phyloP scores from a whole-genome alignment of 2,797 vertebrate species.

The Myotis pilosus region DNA sequence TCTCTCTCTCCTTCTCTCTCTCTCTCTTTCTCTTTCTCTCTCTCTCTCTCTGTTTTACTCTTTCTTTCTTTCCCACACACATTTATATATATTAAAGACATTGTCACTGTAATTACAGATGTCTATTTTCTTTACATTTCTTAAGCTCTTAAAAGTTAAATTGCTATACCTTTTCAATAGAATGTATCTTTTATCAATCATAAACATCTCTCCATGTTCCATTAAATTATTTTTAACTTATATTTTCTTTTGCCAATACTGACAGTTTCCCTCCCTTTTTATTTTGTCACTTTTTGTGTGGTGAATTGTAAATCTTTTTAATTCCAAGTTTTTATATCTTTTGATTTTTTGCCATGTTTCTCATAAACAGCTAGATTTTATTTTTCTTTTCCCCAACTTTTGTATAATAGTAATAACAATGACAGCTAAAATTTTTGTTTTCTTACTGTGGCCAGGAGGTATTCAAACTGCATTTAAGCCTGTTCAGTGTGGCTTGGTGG shows the following conservation, averaged over 20 bases:
- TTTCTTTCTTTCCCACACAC: background rate
- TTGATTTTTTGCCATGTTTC: background rate
- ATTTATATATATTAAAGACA: background rate
- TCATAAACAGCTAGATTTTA: background rate
- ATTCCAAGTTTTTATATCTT: background rate
- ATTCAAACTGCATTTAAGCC: background rate
- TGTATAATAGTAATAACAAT: background rate
- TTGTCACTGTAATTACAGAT: background rate
- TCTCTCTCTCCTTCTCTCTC: no score
- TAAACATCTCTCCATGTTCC: background rate
- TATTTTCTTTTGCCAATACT: background rate
- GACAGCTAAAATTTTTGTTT: background rate
- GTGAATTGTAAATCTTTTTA: background rate
- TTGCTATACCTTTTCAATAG: background rate
- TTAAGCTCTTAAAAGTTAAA: constrained; percentile 21
- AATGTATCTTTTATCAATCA: background rate
- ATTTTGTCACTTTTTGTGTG: background rate
- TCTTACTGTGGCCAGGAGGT: background rate
- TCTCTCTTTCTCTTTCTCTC: background rate
- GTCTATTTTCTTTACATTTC: constrained; percentile 18
- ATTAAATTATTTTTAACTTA: background rate
- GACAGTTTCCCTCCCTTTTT: background rate
- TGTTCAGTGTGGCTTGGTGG: no score
- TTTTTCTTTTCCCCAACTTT: background rate
- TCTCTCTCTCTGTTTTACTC: background rate